Evolutionary conservation across 2,888 invertebrate genomes (phyloP).

Genomic region (Rotaria macrura): DNA sequence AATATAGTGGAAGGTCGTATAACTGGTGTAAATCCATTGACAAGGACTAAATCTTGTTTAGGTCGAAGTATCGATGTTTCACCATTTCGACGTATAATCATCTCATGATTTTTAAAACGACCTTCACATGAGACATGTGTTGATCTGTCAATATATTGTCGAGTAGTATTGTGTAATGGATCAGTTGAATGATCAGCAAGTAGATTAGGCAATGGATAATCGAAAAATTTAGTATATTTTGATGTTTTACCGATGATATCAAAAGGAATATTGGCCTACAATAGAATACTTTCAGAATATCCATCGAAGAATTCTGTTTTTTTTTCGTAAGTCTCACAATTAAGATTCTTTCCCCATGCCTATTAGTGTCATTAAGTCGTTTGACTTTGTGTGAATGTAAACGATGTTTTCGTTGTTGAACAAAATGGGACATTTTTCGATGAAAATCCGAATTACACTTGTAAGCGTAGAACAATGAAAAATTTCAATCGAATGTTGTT

Average conservation of each 20-base stretch:
- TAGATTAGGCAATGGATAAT: background rate
- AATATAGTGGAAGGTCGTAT: background rate
- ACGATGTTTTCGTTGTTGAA: background rate
- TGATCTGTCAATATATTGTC: background rate
- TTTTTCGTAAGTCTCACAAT: background rate
- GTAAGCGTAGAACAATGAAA: too few relatives aligned
- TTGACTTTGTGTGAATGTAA: background rate
- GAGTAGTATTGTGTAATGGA: background rate
- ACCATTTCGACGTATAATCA: background rate
- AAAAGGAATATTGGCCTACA: background rate
- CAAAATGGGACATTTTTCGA: background rate
- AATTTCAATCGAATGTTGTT: background rate
- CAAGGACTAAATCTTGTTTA: conserved; percentile 1
- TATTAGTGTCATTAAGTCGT: background rate
- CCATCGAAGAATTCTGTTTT: background rate
- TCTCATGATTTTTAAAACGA: background rate
- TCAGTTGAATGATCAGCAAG: background rate
- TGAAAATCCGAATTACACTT: background rate
- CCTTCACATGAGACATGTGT: background rate
- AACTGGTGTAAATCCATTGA: background rate
- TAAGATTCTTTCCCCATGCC: background rate
- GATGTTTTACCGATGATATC: background rate
- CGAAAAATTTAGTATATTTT: background rate
- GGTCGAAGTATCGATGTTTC: background rate
- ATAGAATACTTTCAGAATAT: background rate